These are phyloP conservation scores for Eupithecia abbreviata DNA, from an alignment of 2,888 invertebrate species.

Conservation along the genomic window DNA sequence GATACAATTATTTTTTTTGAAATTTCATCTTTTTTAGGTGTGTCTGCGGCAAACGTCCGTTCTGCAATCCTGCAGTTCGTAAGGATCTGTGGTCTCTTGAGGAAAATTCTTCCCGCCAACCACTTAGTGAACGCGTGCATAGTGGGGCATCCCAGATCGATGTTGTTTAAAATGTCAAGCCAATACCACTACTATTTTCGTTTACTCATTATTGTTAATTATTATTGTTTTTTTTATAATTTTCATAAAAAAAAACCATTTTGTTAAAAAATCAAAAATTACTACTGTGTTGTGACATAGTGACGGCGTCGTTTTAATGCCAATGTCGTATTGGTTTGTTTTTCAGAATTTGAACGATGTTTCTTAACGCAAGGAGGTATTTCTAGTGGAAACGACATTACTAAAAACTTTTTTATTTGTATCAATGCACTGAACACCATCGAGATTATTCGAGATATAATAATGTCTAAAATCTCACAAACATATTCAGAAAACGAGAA, in stretches of 20 bases:
- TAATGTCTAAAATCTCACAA: too few species aligned
- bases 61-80: constrained; percentile 41
- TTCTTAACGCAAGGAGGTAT: background rate
- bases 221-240: constrained; percentile 47
- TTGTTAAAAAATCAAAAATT: constrained; percentile 42
- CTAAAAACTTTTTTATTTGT: background rate
- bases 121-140: constrained; percentile 61
- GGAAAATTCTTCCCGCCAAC: constrained; percentile 46
- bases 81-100: constrained; percentile 45
- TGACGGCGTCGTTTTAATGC: constrained; percentile 53
- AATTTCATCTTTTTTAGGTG: constrained; percentile 54
- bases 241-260: constrained; percentile 33
- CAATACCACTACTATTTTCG: constrained; percentile 46
- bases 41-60: constrained; percentile 63
- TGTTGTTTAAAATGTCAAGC: constrained; percentile 18
- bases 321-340: background rate
- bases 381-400: background rate
- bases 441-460: too few species aligned
- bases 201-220: constrained; percentile 53
- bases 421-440: background rate
- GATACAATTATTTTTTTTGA: constrained; percentile 61
- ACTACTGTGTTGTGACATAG: constrained; percentile 54
- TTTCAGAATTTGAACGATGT: background rate
- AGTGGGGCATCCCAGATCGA: constrained; percentile 55
- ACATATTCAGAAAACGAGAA: background rate